Evolutionary conservation across 2,888 invertebrate genomes (phyloP).

Genomic region (Bellardia pandia): DNA sequence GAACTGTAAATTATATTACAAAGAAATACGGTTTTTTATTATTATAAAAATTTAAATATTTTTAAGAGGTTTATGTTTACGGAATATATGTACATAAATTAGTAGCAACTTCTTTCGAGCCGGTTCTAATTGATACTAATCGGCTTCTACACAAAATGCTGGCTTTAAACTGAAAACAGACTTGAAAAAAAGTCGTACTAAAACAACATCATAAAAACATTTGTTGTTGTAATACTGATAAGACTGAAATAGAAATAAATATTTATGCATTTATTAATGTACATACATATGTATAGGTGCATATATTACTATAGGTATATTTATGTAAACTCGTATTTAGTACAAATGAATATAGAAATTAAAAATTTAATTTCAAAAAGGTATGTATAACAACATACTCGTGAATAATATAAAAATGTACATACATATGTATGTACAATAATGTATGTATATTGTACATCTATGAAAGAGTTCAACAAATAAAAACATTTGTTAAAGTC

Average conservation of each 20-base stretch:
- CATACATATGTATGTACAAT: no score
- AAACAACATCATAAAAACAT: conserved; percentile 16
- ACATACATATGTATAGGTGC: neutral
- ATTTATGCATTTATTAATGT: neutral
- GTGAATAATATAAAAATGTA: no score
- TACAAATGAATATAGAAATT: neutral
- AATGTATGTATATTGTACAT: no score
- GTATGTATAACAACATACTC: neutral
- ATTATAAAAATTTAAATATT: conserved; percentile 4
- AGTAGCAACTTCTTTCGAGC: conserved; percentile 42
- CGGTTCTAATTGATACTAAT: conserved; percentile 59
- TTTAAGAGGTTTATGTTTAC: conserved; percentile 3
- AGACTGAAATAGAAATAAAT: conserved; percentile 22
- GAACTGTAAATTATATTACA: conserved; percentile 24
- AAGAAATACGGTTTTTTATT: conserved; percentile 9
- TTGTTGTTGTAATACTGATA: conserved; percentile 36
- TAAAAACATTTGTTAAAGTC: neutral
- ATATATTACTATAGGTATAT: no score
- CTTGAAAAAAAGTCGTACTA: neutral
- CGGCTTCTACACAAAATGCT: conserved; percentile 26
- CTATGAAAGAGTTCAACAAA: neutral
- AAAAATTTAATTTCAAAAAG: neutral
- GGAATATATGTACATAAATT: conserved; percentile 16
- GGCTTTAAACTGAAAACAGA: conserved; percentile 42
- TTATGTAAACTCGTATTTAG: no score